These are phyloP conservation scores for Palaemon carinicauda DNA, from an alignment of 1,140 invertebrate genomes.

Conservation along the genomic window DNA sequence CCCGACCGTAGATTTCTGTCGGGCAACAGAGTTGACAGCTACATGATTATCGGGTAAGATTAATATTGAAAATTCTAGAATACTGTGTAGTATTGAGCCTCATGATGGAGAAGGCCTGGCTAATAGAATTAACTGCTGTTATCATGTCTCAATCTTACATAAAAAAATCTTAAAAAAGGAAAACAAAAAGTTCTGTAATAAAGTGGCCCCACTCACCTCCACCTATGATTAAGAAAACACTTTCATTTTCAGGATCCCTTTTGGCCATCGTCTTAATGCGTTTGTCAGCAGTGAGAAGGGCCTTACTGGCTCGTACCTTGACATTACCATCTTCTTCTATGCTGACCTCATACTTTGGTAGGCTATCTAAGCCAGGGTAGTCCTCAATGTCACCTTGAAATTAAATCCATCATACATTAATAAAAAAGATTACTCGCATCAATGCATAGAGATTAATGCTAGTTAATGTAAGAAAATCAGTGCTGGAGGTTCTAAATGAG, in stretches of 20 bases:
- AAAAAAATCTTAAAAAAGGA: too few relatives aligned
- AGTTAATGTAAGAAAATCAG: background rate
- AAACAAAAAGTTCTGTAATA: too few relatives aligned
- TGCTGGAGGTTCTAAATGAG: too few relatives aligned
- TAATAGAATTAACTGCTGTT: too few relatives aligned
- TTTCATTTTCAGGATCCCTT: slow-evolving; percentile 66
- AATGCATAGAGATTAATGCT: too few relatives aligned
- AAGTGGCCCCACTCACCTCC: slow-evolving; percentile 71
- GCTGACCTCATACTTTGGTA: slow-evolving; percentile 83
- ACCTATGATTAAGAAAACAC: slow-evolving; percentile 77
- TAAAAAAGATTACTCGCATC: background rate
- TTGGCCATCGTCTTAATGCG: slow-evolving; percentile 65
- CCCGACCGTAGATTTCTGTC: too few relatives aligned
- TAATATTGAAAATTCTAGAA: too few relatives aligned
- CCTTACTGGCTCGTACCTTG: slow-evolving; percentile 71
- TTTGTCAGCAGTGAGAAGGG: slow-evolving; percentile 61
- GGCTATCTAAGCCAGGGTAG: slow-evolving; percentile 89
- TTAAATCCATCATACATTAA: background rate
- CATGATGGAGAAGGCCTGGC: too few relatives aligned
- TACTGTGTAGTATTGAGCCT: too few relatives aligned
- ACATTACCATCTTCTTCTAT: slow-evolving; percentile 69
- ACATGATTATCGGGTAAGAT: too few relatives aligned
- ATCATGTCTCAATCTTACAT: too few relatives aligned
- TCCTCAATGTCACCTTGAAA: slow-evolving; percentile 88
- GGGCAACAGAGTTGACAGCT: too few relatives aligned